Conservation (phyloP, 2,113 vertebrate genomes). For the Vidua macroura region DNA sequence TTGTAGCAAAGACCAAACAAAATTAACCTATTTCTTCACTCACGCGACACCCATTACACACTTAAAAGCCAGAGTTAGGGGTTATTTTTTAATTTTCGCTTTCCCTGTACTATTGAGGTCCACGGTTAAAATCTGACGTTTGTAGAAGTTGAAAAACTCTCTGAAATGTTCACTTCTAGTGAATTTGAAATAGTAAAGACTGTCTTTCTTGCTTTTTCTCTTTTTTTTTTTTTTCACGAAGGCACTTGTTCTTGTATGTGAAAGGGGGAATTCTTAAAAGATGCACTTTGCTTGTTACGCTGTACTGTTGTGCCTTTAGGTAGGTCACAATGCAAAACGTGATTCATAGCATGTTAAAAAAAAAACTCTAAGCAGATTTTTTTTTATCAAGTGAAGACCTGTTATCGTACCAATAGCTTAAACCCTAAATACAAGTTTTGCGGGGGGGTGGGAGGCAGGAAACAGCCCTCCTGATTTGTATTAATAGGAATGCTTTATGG, state of each 20-base stretch:
- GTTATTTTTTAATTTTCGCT: neutral
- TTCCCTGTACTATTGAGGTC: neutral
- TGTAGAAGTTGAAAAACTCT: conserved; percentile 25
- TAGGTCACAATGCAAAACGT: conserved; percentile 5
- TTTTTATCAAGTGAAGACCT: neutral
- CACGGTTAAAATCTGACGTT: neutral
- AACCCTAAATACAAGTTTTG: neutral
- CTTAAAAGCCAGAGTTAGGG: neutral
- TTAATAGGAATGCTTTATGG: neutral
- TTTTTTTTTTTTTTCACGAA: neutral
- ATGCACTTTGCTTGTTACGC: neutral
- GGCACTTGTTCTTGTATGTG: neutral
- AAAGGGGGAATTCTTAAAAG: neutral
- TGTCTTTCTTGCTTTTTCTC: no score
- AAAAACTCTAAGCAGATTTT: neutral
- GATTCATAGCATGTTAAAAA: neutral
- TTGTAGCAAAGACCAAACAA: neutral
- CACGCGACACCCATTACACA: neutral
- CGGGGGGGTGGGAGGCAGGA: neutral
- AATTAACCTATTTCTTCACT: neutral
- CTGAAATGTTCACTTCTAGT: neutral
- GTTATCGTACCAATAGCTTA: neutral
- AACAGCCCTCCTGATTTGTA: neutral
- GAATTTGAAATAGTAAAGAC: neutral
- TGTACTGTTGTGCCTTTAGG: neutral